Base-by-base conservation (phyloP, 2,113 vertebrate genomes). In the Tapirus terrestris region DNA sequence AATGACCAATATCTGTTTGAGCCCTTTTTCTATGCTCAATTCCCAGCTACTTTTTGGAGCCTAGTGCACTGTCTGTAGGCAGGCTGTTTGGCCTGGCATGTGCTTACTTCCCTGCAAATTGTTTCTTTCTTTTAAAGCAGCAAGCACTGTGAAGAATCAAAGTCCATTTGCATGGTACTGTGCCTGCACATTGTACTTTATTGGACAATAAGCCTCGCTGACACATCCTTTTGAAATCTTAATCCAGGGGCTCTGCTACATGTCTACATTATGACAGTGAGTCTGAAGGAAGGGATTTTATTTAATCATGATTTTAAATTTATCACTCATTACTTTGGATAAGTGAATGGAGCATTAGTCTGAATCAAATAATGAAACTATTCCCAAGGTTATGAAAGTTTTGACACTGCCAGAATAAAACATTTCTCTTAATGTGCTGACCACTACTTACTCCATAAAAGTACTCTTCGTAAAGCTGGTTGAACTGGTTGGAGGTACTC, bases 291-390 rank as follows among this genome's bases (percentile, higher is more conserved):
- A 96, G 29, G 20, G 0, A 65, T 80, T 97, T 97, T 39, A 84
- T 89, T 53, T 27, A 21, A 77, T 65, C 33, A 58, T 48, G 61
- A 31, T 20, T 93, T 87, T 72, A 94, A 79, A 3, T 48, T 25
- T 90, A 76, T 91, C 76, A 73, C 63, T 93, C 33, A 48, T 96
- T 97, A 16, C 16, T 61, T 1, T 91, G 58, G 56, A 73, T 23
- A 97, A 97, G 31, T 85, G 12, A 97, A 95, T 72, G 31, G 85
- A 94, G 2, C 10, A 75, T 31, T 97, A 56, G 63, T 98, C 97
- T 96, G 48, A 93, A 3, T 4, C 56, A 5, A 4, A 56, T 70
- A 70, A 92, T 95, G 89, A 96, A 92, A 86, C 8, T 36, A 43
- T 68, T 58, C 4, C 25, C 43, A 95, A 94, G 25, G 29, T 89